These are phyloP conservation scores for Catagonus wagneri DNA, from an alignment of 2,113 vertebrate genomes.

Conservation along the genomic window DNA sequence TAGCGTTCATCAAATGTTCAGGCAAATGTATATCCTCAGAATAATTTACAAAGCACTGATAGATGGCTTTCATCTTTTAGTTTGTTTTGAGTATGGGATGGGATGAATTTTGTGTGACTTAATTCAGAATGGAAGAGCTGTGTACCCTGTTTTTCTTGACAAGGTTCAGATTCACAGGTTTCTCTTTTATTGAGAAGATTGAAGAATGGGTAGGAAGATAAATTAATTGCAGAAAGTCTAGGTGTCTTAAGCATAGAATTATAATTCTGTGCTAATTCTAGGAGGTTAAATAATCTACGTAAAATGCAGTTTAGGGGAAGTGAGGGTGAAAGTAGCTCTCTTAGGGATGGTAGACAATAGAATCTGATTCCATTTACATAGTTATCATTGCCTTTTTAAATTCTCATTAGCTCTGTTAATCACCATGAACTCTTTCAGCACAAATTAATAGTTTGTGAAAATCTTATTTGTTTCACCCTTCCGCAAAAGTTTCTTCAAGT, in stretches of 20 bases:
- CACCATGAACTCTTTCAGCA: background rate
- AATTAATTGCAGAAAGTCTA: background rate
- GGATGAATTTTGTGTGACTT: background rate
- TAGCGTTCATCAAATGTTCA: background rate
- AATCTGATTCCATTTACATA: background rate
- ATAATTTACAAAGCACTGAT: background rate
- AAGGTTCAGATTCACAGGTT: background rate
- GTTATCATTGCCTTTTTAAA: constrained; percentile 7
- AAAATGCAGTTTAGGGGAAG: background rate
- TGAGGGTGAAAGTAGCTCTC: background rate
- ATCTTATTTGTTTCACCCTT: background rate
- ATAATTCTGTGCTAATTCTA: constrained; percentile 24
- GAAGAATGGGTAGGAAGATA: background rate
- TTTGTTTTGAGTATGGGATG: background rate
- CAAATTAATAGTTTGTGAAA: background rate
- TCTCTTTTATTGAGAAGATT: background rate
- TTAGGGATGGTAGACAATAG: background rate
- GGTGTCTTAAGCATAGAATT: background rate
- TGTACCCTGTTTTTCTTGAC: background rate
- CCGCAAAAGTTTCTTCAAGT: background rate
- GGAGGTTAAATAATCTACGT: constrained; percentile 2
- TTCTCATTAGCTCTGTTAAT: background rate
- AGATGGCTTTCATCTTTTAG: background rate
- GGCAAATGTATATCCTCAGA: background rate
- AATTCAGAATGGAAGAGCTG: background rate